A percentile compares a stretch with the other conserved stretches of the same genome.
Evolutionary conservation across 2,797 vertebrate species (phyloP).

Genomic region (Ctenopoma kingsleyae): DNA sequence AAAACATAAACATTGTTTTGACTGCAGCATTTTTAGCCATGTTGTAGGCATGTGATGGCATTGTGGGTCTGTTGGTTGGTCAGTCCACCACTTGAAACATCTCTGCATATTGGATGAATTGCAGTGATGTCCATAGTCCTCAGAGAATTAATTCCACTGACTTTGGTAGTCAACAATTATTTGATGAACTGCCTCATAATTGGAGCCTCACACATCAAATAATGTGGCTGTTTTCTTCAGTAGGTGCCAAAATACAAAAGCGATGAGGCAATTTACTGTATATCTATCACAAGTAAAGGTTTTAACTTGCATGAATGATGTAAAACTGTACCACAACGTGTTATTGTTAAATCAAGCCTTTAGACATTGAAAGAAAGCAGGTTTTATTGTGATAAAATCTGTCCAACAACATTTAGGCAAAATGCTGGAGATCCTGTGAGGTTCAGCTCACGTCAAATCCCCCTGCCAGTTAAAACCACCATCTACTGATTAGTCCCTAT

Average conservation of each 20-base stretch:
- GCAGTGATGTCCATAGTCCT: neutral
- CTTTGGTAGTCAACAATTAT: too few species aligned
- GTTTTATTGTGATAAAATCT: constrained; percentile 73
- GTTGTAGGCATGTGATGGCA: too few species aligned
- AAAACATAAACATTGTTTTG: neutral
- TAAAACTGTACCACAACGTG: constrained; percentile 13
- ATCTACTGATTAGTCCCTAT: constrained; percentile 78
- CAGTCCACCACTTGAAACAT: neutral
- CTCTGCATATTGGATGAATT: neutral
- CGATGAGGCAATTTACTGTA: neutral
- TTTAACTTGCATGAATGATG: neutral
- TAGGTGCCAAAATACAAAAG: neutral
- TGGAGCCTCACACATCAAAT: neutral
- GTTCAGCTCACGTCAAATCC: constrained; percentile 75
- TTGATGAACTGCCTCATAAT: neutral
- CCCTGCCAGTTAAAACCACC: constrained; percentile 71
- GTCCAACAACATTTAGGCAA: constrained; percentile 52
- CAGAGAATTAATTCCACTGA: neutral
- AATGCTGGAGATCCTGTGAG: constrained; percentile 75
- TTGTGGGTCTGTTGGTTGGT: neutral
- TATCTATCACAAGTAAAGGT: neutral
- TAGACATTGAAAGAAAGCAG: constrained; percentile 27
- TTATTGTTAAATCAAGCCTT: constrained; percentile 12
- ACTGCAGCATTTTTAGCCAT: too few species aligned
- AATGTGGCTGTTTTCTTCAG: neutral